A percentile compares a stretch with the other conserved stretches of the same genome.
phyloP scores from a whole-genome alignment of 2,797 vertebrate species.

The Clamator glandarius region DNA sequence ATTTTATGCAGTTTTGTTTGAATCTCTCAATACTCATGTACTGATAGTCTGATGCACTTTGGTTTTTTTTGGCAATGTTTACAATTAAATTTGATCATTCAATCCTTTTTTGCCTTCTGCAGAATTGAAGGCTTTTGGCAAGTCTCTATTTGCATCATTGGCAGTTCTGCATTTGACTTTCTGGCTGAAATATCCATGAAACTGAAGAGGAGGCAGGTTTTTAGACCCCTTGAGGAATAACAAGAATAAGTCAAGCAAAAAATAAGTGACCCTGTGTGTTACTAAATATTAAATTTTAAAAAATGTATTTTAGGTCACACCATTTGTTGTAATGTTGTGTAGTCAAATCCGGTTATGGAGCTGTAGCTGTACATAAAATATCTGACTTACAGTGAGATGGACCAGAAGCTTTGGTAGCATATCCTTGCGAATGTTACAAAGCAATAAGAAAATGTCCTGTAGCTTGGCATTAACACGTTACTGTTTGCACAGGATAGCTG shows the following conservation, averaged over 20 bases:
- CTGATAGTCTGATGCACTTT: background rate
- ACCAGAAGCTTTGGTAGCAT: background rate
- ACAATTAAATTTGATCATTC: background rate
- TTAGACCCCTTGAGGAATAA: background rate
- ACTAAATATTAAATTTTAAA: background rate
- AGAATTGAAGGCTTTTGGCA: background rate
- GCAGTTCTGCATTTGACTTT: background rate
- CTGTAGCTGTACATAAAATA: background rate
- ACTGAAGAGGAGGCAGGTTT: background rate
- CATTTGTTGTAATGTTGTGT: background rate
- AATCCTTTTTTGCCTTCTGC: background rate
- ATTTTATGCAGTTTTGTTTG: background rate
- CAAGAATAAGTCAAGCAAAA: background rate
- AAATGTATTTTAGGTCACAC: background rate
- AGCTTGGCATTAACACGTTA: background rate
- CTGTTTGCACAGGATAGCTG: slow-evolving; percentile 8
- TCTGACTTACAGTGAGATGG: background rate
- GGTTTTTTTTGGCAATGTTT: background rate
- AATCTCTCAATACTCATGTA: background rate
- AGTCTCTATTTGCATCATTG: background rate
- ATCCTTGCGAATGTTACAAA: background rate
- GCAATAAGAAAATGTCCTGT: background rate
- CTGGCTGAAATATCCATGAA: background rate
- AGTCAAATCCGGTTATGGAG: background rate
- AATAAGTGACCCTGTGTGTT: background rate